These are phyloP conservation scores for Macrostomum lignano DNA, from an alignment of 1,140 invertebrate genomes.

Conservation along the genomic window DNA sequence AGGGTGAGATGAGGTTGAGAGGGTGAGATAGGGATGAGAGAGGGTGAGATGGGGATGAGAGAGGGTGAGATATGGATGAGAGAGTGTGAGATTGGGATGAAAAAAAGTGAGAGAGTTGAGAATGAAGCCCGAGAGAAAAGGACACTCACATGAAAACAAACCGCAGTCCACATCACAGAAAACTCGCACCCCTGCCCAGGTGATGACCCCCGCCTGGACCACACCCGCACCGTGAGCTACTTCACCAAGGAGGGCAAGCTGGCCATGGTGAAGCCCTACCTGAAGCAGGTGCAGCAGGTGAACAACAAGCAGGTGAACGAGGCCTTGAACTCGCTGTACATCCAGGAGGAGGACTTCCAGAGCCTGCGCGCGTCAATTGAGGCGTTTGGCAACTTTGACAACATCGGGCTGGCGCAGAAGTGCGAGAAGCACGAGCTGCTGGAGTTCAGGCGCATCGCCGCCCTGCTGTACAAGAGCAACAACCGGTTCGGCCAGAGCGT, in stretches of 20 bases:
- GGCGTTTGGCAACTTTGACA: conserved; percentile 97
- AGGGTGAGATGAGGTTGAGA: no score
- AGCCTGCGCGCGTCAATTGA: conserved; percentile 86
- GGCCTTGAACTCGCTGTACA: conserved; percentile 74
- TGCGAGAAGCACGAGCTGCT: conserved; percentile 93
- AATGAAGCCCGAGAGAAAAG: no score
- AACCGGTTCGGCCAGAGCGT: conserved; percentile 99
- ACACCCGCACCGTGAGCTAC: conserved; percentile 49
- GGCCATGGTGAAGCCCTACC: conserved; percentile 80
- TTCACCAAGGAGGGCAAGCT: conserved; percentile 48
- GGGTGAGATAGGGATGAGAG: no score
- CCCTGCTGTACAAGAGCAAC: conserved; percentile 95
- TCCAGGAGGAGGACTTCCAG: conserved; percentile 92
- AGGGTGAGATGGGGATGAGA: no score
- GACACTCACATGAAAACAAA: no score
- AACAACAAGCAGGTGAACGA: conserved; percentile 64
- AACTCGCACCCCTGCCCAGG: no score
- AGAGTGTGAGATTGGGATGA: no score
- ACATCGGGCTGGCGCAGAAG: conserved; percentile 79
- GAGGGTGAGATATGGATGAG: no score
- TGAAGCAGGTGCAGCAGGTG: conserved; percentile 80
- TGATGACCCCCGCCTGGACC: no score
- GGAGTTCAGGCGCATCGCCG: conserved; percentile 90
- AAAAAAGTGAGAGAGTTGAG: no score
- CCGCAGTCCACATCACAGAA: no score